phyloP scores from a whole-genome alignment of 2,113 vertebrate genomes.

The Phainopepla nitens region DNA sequence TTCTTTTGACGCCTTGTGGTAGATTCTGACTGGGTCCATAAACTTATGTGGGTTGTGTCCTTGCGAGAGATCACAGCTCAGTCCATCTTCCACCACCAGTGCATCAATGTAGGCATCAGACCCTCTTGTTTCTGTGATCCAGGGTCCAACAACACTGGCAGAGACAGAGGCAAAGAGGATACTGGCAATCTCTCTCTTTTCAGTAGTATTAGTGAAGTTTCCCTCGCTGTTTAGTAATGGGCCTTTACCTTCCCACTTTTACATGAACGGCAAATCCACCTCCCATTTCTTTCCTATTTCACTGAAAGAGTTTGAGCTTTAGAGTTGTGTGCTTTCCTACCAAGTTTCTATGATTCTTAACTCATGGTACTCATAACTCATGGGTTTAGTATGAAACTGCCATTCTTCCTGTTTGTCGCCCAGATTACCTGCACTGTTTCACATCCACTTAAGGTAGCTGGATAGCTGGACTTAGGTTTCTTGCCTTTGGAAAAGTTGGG shows the following conservation, averaged over 20 bases:
- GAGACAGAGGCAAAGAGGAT: not conserved
- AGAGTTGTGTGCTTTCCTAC: not conserved
- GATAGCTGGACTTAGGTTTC: not conserved
- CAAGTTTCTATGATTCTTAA: not conserved
- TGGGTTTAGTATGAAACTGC: not conserved
- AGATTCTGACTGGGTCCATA: not conserved
- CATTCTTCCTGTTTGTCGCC: not conserved
- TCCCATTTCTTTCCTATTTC: not conserved
- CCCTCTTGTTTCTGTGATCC: not conserved
- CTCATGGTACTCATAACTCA: not conserved
- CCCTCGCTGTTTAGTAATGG: not conserved
- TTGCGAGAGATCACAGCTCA: not conserved
- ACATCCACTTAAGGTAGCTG: not conserved
- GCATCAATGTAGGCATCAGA: accelerated
- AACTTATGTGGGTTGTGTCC: not conserved
- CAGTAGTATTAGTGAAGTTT: not conserved
- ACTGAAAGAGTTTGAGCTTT: not conserved
- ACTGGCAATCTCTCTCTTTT: not conserved
- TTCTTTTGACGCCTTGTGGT: not conserved
- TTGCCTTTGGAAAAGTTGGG: not conserved
- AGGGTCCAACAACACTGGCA: not conserved
- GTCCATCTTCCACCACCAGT: not conserved
- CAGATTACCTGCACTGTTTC: accelerated
- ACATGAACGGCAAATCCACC: not conserved
- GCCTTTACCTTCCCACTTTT: not conserved